Percentiles rank a stretch among this genome's conserved stretches.
Conservation (phyloP, 1,140 invertebrate genomes). For the Drosophila mayri region DNA sequence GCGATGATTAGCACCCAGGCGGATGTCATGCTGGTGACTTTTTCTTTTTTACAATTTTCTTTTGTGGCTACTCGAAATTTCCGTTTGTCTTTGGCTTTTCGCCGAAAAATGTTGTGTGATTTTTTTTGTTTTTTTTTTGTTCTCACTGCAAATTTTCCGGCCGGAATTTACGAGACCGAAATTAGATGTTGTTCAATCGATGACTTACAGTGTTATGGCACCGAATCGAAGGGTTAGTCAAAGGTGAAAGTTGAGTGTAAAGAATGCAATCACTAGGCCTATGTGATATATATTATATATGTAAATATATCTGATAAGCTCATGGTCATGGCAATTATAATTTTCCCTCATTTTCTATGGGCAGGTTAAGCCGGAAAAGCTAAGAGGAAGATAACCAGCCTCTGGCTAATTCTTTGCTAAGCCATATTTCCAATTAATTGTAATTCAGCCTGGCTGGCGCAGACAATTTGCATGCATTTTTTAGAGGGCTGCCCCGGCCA, state of each 20-base stretch:
- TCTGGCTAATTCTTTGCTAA: constrained; percentile 20
- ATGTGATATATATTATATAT: too few species aligned
- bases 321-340: background rate
- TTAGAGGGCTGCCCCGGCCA: constrained; percentile 1
- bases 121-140: too few species aligned
- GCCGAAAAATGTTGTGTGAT: background rate
- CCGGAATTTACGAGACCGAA: constrained; percentile 14
- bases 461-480: constrained; percentile 49
- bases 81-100: background rate
- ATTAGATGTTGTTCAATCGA: constrained; percentile 5
- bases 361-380: background rate
- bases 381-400: too few species aligned
- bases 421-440: constrained; percentile 46
- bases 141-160: background rate
- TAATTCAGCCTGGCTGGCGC: constrained; percentile 28
- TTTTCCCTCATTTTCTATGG: background rate
- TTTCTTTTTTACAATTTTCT: background rate
- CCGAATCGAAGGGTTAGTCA: fast-evolving
- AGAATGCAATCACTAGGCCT: background rate
- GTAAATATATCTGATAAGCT: too few species aligned
- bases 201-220: constrained; percentile 10
- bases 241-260: background rate
- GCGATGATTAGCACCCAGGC: constrained; percentile 24
- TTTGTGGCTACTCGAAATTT: background rate
- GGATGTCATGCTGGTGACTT: constrained; percentile 30